Evolutionary conservation across 2,888 invertebrate genomes (phyloP), one percentile per base, ranked within the genome.

Genomic region (Tachystola acroxantha): DNA sequence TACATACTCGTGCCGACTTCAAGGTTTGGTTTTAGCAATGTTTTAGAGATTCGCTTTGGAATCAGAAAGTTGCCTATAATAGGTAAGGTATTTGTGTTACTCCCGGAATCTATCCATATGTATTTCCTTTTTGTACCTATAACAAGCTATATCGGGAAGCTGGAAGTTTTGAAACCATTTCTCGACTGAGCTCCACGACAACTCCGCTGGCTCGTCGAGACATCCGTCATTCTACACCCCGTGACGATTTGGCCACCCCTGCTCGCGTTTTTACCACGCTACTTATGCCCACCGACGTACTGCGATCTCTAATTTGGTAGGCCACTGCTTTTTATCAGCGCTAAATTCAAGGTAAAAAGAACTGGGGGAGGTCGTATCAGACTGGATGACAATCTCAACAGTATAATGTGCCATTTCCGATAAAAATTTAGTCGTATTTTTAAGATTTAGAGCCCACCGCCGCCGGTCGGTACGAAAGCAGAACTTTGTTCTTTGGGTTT

Each of bases 371-470:
- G 4, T 60, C 66, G 36, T 9, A 1, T 22, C 31, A 50, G 32
- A 57, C 26, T 53, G 42, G 47, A 33, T 7, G 14, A 1, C 13
- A 42, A 48, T 57, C 60, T 60, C 50, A 53, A 48, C 57, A 60
- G 56, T 68, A 65, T 81, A 80, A 84, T 79, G 67, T 75, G 81
- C 68, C 71, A 80, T 79, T 81, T 81, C 81, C 84, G 67, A 75
- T 76, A 57, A 57, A 54, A 57, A 57, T n/a, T 1, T n/a, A 2
- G 24, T 24, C 24, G 24, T 24, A n/a, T 24, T 24, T 24, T 24
- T 24, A n/a, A 16, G n/a, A n/a, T n/a, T n/a, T n/a, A n/a, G n/a
- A n/a, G n/a, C n/a, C n/a, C n/a, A n/a, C n/a, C n/a, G n/a, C n/a
- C n/a, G n/a, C n/a, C n/a, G n/a, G n/a, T n/a, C n/a, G n/a, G n/a